Percentiles rank a stretch among this genome's conserved stretches.
Conservation (phyloP, 1,140 invertebrate species). For the Dendrolimus kikuchii region DNA sequence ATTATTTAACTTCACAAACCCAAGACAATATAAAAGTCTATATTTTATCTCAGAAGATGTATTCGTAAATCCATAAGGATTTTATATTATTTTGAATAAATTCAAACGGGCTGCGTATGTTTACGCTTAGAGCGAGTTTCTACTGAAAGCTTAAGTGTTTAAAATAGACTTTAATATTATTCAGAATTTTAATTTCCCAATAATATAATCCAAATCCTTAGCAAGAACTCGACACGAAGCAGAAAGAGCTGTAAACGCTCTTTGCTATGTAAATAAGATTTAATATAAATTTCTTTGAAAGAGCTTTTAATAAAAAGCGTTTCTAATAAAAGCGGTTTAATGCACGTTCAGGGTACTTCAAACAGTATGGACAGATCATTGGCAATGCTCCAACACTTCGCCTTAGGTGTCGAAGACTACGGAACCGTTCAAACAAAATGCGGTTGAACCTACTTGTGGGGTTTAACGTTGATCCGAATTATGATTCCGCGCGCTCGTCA, state of each 20-base stretch:
- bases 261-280: constrained; percentile 2
- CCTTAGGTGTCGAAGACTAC: constrained; percentile 9
- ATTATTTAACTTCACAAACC: no score
- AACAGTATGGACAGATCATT: constrained; percentile 21
- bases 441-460: constrained; percentile 10
- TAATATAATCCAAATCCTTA: neutral
- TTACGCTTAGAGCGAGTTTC: no score
- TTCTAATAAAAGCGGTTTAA: constrained; percentile 26
- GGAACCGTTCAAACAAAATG: constrained; percentile 7
- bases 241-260: neutral
- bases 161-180: no score
- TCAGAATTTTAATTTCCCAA: no score
- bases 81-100: no score
- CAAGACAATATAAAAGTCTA: no score
- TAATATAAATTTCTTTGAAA: constrained; percentile 2
- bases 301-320: constrained; percentile 17
- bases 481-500: constrained; percentile 17
- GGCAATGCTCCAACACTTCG: constrained; percentile 20
- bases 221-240: neutral
- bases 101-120: no score
- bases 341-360: constrained; percentile 22
- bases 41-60: no score
- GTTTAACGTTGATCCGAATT: constrained; percentile 21
- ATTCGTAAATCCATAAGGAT: no score
- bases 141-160: no score